These are phyloP conservation scores for Eupithecia centaureata DNA, from an alignment of 2,888 invertebrate genomes.

Conservation along the genomic window DNA sequence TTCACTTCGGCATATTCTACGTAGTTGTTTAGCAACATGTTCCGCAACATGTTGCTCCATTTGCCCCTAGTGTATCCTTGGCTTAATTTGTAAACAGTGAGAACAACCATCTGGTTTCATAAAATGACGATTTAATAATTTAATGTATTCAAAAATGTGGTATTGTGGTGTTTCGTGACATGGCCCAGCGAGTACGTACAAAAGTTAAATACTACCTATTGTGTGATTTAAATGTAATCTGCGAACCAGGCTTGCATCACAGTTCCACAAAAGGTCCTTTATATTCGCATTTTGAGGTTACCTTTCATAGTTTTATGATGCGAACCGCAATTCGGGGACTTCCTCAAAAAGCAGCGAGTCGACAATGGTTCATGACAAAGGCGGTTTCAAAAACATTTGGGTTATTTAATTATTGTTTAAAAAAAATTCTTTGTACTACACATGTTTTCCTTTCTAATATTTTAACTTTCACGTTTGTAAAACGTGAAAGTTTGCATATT, in stretches of 20 bases:
- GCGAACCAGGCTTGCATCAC: neutral
- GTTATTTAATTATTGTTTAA: neutral
- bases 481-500: too few relatives aligned
- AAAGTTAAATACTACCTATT: conserved; percentile 1
- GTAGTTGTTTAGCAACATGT: too few relatives aligned
- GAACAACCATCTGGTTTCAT: neutral
- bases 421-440: neutral
- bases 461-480: too few relatives aligned
- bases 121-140: neutral
- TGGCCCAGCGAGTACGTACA: neutral
- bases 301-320: neutral
- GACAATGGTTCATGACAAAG: neutral
- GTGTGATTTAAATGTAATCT: neutral
- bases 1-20: too few relatives aligned
- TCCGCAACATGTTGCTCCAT: too few relatives aligned
- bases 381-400: neutral
- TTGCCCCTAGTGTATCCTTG: too few relatives aligned
- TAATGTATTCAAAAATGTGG: neutral
- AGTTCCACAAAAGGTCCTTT: neutral
- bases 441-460: too few relatives aligned
- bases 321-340: neutral
- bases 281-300: neutral
- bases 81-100: neutral
- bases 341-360: neutral
- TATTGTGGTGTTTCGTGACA: conserved; percentile 1